Evolutionary conservation across 2,797 vertebrate species (phyloP).

Genomic region (Eulemur mongoz): DNA sequence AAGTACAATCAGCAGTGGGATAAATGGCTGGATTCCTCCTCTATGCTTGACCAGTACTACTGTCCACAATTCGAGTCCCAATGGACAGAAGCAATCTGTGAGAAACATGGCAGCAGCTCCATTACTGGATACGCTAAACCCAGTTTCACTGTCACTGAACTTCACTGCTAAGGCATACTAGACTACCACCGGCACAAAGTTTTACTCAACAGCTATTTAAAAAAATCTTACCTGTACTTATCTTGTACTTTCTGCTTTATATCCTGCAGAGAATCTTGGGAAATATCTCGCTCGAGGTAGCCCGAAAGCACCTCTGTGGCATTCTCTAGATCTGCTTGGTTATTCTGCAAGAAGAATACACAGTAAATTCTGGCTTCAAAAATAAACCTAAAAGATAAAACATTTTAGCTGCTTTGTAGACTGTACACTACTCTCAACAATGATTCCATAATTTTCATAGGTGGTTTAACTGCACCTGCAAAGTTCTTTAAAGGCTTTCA

Average conservation of each 20-base stretch:
- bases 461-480: background rate
- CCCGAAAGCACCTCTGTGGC: conserved; percentile 99
- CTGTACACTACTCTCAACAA: background rate
- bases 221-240: conserved; percentile 95
- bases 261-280: conserved; percentile 99
- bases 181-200: background rate
- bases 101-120: background rate
- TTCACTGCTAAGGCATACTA: background rate
- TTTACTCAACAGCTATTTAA: background rate
- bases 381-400: conserved; percentile 9
- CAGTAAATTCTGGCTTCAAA: background rate
- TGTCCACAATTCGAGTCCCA: background rate
- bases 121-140: background rate
- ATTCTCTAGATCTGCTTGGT: conserved; percentile 99
- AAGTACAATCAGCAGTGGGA: background rate
- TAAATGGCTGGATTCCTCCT: background rate
- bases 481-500: conserved; percentile 30
- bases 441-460: background rate
- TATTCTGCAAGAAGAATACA: conserved; percentile 90
- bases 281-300: conserved; percentile 99
- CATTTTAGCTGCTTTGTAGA: background rate
- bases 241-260: conserved; percentile 99
- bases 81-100: background rate
- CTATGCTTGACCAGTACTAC: background rate
- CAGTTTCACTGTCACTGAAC: background rate